phyloP scores from a whole-genome alignment of 2,888 invertebrate genomes.

The Habroteleia sp. region DNA sequence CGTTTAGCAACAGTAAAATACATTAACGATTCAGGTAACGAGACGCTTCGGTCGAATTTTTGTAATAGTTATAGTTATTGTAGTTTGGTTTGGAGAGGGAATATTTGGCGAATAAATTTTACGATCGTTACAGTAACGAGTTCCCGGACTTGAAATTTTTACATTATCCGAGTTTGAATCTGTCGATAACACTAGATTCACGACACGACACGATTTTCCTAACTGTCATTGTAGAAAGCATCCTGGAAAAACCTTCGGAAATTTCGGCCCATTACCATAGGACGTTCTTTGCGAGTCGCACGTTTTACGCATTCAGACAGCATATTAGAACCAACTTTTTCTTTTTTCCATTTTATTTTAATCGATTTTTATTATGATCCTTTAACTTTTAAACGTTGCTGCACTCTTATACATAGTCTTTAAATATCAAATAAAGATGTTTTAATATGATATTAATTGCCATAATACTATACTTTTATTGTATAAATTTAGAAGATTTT shows the following conservation, averaged over 20 bases:
- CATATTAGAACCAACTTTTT: constrained; percentile 35
- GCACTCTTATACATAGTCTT: too few relatives aligned
- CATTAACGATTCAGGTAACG: constrained; percentile 54
- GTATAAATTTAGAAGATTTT: too few relatives aligned
- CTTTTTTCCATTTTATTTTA: constrained; percentile 3
- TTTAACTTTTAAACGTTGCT: constrained; percentile 5
- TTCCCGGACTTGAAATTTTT: constrained; percentile 47
- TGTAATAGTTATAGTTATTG: constrained; percentile 55
- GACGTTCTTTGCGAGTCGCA: constrained; percentile 57
- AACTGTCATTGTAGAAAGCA: constrained; percentile 52
- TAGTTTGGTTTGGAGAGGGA: constrained; percentile 13
- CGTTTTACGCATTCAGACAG: constrained; percentile 61
- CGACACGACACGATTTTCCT: constrained; percentile 55
- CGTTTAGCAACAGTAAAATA: constrained; percentile 37
- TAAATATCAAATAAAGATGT: background rate
- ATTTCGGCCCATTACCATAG: constrained; percentile 58
- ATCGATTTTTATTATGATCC: constrained; percentile 24
- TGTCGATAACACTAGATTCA: constrained; percentile 57
- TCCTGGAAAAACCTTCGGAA: constrained; percentile 39
- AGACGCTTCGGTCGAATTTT: constrained; percentile 48
- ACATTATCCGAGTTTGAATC: constrained; percentile 55
- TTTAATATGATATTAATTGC: too few relatives aligned
- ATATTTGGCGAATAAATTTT: constrained; percentile 44
- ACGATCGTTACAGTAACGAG: constrained; percentile 55
- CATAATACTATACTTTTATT: too few relatives aligned